Conservation (phyloP, 2,888 invertebrate species). For the Sesia apiformis region DNA sequence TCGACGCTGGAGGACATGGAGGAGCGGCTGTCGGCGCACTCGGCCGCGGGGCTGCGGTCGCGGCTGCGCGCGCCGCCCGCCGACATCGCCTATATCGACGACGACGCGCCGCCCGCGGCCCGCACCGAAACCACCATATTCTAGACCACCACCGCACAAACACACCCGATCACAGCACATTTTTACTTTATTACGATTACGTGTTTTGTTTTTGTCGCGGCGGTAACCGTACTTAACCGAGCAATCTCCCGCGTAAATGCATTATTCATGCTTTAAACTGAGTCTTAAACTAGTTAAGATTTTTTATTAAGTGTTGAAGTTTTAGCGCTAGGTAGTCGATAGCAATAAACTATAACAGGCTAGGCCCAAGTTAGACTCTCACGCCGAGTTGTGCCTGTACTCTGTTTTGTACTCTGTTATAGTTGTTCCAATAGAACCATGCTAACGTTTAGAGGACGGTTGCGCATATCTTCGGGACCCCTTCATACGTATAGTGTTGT, state of each 20-base stretch:
- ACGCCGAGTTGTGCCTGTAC: slow-evolving; percentile 18
- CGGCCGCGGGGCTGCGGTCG: slow-evolving; percentile 94
- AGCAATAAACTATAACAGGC: slow-evolving; percentile 38
- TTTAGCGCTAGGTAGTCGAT: slow-evolving; percentile 51
- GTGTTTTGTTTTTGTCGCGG: slow-evolving; percentile 8
- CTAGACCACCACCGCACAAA: slow-evolving; percentile 22
- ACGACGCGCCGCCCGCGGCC: slow-evolving; percentile 69
- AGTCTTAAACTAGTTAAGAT: slow-evolving; percentile 39
- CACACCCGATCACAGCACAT: slow-evolving; percentile 11
- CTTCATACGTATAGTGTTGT: slow-evolving; percentile 6
- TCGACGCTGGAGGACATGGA: slow-evolving; percentile 99
- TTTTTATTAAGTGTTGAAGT: slow-evolving; percentile 56
- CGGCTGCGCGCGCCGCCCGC: slow-evolving; percentile 81
- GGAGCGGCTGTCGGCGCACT: slow-evolving; percentile 98
- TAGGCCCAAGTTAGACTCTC: slow-evolving; percentile 17
- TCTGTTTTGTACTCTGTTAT: slow-evolving; percentile 14
- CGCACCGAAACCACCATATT: slow-evolving; percentile 18
- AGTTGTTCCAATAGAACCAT: slow-evolving; percentile 6
- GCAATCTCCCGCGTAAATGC: slow-evolving; percentile 18
- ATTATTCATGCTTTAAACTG: slow-evolving; percentile 2
- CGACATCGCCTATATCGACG: slow-evolving; percentile 90
- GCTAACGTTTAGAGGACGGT: slow-evolving; percentile 19
- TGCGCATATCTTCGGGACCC: slow-evolving; percentile 35
- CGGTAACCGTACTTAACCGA: slow-evolving; percentile 38
- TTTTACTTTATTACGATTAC: background rate